Conservation (phyloP, 2,888 invertebrate genomes). For the Kryphioiulus occultus region DNA sequence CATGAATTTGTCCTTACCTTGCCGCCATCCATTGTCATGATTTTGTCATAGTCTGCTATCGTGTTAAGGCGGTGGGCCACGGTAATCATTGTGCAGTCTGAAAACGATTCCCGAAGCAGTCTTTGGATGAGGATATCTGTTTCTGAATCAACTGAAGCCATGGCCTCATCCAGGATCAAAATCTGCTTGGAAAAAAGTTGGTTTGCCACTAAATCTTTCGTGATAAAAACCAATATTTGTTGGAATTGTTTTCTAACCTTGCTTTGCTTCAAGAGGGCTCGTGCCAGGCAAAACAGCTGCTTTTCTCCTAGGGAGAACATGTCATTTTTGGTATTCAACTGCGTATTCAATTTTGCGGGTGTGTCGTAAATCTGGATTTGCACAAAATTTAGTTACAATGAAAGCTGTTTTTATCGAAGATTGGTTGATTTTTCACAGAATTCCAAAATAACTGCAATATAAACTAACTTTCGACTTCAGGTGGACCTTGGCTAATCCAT, state of each 20-base stretch:
- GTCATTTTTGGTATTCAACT: neutral
- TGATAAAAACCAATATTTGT: neutral
- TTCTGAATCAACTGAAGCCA: neutral
- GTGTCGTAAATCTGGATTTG: neutral
- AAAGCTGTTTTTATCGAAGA: neutral
- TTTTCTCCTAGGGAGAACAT: neutral
- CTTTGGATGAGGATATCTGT: neutral
- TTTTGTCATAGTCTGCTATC: neutral
- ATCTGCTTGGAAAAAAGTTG: neutral
- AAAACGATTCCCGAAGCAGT: neutral
- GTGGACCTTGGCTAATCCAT: constrained; percentile 64
- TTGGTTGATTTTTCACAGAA: neutral
- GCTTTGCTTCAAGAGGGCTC: neutral
- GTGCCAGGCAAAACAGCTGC: neutral
- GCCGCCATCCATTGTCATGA: neutral
- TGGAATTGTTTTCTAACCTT: neutral
- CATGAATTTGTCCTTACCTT: neutral
- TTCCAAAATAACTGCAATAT: neutral
- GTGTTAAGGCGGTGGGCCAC: neutral
- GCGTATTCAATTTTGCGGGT: neutral
- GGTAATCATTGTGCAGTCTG: neutral
- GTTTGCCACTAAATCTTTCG: neutral
- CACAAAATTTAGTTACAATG: no score
- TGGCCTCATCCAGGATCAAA: neutral
- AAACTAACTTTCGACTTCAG: constrained; percentile 59